Base-by-base conservation (phyloP, 2,113 vertebrate genomes). In the Gobio gobio region DNA sequence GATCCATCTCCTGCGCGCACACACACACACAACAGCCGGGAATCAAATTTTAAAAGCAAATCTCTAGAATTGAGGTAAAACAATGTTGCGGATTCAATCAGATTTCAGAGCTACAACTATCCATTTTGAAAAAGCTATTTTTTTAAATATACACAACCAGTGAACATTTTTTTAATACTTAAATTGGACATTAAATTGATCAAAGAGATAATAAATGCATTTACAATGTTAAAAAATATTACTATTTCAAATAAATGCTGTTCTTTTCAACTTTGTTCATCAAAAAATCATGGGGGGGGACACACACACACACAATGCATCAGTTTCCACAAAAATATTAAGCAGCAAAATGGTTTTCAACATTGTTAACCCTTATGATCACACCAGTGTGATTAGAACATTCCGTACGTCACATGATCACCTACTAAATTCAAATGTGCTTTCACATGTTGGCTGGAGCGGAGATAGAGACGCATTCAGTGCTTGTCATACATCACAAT, bases 1-100 rank as follows among this genome's bases (percentile, higher is more conserved):
- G 94, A 90, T 99, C 97, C 96, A 98, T 96, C 84, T 98, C 97
- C 98, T 99, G 88, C 26, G n/a, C n/a, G n/a, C n/a, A n/a, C n/a
- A 88, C 22, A 45, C 54, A 54, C 26, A 64, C 5, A 63, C 10
- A 29, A 29, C 3, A 59, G 22, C 3, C 22, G 22, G n/a, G 10
- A 24, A 59, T n/a, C 22, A 26, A 29, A 29, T 54, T 51, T 20
- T 51, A 16, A 16, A 61, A 61, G 59, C 10, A 24, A 24, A 13
- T 24, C n/a, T 61, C 4, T 61, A 26, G 10, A 14, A 29, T 63
- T 14, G 6, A 29, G 13, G 24, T 14, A 14, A 63, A 26, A 29
- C 61, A 2, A 63, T 13, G 26, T 26, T 2, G 4, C 2, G 13
- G 24, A 63, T 63, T 4, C n/a, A 61, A 24, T 24, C 10, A 24